Evolutionary conservation across 2,888 invertebrate genomes (phyloP).

Genomic region (Heliconius erato): DNA sequence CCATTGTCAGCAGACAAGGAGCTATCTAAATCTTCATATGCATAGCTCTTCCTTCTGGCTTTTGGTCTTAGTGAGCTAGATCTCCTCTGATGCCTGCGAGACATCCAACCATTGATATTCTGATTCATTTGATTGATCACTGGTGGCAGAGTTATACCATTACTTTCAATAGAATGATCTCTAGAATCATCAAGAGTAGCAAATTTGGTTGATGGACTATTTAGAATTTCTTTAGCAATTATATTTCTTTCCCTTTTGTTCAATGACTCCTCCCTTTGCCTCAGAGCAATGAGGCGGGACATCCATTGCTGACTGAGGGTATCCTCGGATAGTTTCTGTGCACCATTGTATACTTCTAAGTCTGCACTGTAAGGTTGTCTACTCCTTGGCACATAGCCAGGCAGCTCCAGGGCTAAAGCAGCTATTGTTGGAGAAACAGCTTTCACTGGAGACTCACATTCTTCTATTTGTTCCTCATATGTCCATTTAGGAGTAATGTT

Average conservation of each 20-base stretch:
- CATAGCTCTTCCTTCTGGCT: conserved; percentile 70
- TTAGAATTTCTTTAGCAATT: conserved; percentile 77
- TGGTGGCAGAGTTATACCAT: conserved; percentile 80
- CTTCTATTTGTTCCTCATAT: conserved; percentile 54
- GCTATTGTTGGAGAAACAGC: conserved; percentile 78
- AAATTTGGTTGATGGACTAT: conserved; percentile 72
- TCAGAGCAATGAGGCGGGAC: conserved; percentile 81
- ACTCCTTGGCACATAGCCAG: conserved; percentile 79
- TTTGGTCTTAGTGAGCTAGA: conserved; percentile 65
- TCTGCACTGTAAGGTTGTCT: conserved; percentile 69
- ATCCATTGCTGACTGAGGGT: conserved; percentile 86
- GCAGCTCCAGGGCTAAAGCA: conserved; percentile 80
- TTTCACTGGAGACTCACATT: conserved; percentile 56
- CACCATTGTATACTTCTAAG: conserved; percentile 66
- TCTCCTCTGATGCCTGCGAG: conserved; percentile 68
- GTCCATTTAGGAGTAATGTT: conserved; percentile 69
- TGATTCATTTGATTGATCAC: conserved; percentile 62
- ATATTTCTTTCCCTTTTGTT: conserved; percentile 82
- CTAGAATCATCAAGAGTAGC: conserved; percentile 61
- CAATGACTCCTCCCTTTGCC: conserved; percentile 82
- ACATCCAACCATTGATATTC: conserved; percentile 58
- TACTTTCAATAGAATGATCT: conserved; percentile 58
- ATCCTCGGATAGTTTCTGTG: conserved; percentile 83
- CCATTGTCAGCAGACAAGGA: conserved; percentile 86
- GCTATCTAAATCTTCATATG: conserved; percentile 86